Conservation (phyloP, 2,797 vertebrate species). For the Micrastur ruficollis region DNA sequence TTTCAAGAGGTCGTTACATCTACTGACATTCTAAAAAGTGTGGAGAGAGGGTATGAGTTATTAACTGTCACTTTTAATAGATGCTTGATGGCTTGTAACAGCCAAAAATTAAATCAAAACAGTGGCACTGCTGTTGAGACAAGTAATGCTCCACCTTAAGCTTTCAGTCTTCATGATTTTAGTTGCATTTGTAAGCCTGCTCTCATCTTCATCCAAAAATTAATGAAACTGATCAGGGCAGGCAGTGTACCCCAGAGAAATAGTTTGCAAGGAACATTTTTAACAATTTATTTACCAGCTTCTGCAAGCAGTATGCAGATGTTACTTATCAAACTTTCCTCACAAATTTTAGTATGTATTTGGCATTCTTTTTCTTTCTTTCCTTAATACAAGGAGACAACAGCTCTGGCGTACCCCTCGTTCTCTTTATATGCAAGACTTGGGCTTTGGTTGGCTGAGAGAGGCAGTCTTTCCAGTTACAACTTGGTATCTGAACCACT, state of each 20-base stretch:
- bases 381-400: neutral
- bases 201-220: neutral
- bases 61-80: neutral
- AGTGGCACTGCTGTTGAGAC: neutral
- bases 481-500: neutral
- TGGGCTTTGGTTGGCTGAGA: neutral
- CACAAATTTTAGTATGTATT: neutral
- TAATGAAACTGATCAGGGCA: neutral
- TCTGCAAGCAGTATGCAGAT: neutral
- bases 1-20: constrained; percentile 66
- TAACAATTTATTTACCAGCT: neutral
- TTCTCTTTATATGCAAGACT: neutral
- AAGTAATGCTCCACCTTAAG: neutral
- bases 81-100: neutral
- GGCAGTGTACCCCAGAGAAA: neutral
- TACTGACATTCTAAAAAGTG: constrained; percentile 51
- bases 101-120: neutral
- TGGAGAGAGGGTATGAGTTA: neutral
- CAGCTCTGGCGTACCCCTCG: neutral
- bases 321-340: neutral
- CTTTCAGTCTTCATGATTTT: neutral
- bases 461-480: neutral
- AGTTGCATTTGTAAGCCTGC: neutral
- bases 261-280: neutral
- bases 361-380: neutral